Evolutionary conservation across 2,113 vertebrate species (phyloP).

Genomic region (Rutilus rutilus): DNA sequence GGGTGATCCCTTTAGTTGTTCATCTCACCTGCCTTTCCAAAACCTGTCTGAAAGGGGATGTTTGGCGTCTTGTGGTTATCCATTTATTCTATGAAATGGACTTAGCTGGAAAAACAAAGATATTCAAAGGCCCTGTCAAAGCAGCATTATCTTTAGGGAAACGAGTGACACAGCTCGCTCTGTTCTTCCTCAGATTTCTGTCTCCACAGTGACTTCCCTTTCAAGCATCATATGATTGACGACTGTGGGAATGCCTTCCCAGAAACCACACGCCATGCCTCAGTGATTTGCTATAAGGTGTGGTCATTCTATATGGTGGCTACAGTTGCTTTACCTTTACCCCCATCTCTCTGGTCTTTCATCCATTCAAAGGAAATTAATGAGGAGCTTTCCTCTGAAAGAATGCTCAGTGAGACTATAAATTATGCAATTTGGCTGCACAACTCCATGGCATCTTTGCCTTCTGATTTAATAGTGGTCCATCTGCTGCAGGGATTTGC

Average conservation of each 20-base stretch:
- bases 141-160: slow-evolving; percentile 38
- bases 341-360: slow-evolving; percentile 22
- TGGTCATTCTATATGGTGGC: slow-evolving; percentile 38
- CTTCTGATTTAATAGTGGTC: slow-evolving; percentile 25
- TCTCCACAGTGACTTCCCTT: slow-evolving; percentile 38
- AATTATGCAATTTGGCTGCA: slow-evolving; percentile 5
- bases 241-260: slow-evolving; percentile 43
- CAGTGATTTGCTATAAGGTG: slow-evolving; percentile 47
- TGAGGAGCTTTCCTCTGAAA: slow-evolving; percentile 16
- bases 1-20: slow-evolving; percentile 18
- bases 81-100: slow-evolving; percentile 5
- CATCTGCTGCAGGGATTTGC: slow-evolving; percentile 18
- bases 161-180: slow-evolving; percentile 34
- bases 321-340: slow-evolving; percentile 35
- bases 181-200: slow-evolving; percentile 51
- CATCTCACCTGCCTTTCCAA: slow-evolving; percentile 35
- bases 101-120: slow-evolving; percentile 37
- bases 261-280: slow-evolving; percentile 33
- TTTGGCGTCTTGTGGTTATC: not conserved
- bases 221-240: slow-evolving; percentile 39
- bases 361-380: slow-evolving; percentile 42
- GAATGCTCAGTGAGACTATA: slow-evolving; percentile 10
- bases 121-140: slow-evolving; percentile 33
- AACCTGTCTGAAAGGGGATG: slow-evolving; percentile 24
- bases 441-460: slow-evolving; percentile 28